phyloP scores from a whole-genome alignment of 2,888 invertebrate genomes.

The Alcis repandata region DNA sequence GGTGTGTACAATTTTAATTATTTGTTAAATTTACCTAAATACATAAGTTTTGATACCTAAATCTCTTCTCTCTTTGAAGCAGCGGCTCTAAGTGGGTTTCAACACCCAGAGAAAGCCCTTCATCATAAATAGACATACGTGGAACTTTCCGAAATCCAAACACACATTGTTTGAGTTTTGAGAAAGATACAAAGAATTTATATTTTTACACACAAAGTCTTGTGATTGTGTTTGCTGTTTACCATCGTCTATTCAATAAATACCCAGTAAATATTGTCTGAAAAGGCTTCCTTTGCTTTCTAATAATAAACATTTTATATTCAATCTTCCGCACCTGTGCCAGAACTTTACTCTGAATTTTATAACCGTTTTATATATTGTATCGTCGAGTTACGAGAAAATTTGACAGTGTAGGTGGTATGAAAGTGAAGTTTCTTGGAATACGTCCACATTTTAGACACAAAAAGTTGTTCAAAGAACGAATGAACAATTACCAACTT shows the following conservation, averaged over 20 bases:
- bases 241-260: not conserved
- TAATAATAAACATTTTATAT: constrained; percentile 29
- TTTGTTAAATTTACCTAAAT: too few relatives aligned
- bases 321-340: constrained; percentile 15
- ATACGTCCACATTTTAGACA: not conserved
- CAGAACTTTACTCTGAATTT: constrained; percentile 17
- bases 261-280: not conserved
- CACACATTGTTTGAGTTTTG: too few relatives aligned
- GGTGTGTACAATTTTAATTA: too few relatives aligned
- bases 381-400: constrained; percentile 8
- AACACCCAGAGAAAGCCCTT: too few relatives aligned
- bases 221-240: not conserved
- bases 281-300: not conserved
- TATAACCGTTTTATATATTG: constrained; percentile 10
- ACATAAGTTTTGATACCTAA: too few relatives aligned
- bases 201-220: not conserved
- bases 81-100: too few relatives aligned
- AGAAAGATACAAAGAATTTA: too few relatives aligned
- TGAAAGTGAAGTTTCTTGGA: not conserved
- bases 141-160: too few relatives aligned
- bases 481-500: not conserved
- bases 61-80: too few relatives aligned
- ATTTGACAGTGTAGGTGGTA: not conserved
- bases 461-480: not conserved
- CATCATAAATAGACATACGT: too few relatives aligned